Base-by-base conservation (phyloP, 2,113 vertebrate species). In the Plotosus lineatus region DNA sequence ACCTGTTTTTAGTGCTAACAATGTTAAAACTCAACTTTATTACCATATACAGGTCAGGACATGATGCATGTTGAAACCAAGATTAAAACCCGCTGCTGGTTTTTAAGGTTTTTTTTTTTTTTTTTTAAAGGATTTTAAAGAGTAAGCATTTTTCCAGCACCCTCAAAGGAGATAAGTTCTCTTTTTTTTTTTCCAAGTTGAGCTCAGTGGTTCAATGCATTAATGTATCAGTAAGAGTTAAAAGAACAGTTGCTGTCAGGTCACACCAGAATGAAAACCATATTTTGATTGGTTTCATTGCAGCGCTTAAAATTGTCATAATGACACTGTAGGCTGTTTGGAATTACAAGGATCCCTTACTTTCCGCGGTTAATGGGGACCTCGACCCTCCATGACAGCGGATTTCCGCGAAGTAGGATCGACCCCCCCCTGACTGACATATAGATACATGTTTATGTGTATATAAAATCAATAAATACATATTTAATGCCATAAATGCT, bases 21-120 rank as follows among this genome's bases (percentile, higher is more conserved):
- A 63, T 46, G 56, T 50, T 14, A 68, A 82, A 82, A 55, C 46
- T 69, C 72, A 85, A 46, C 36, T 82, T 74, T n/a, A 36, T 28
- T 10, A 31, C 53, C 31, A n/a, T 69, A 50, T 50, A 80, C 69
- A 78, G 65, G 48, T 73, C 71, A 55, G 51, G 74, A 17, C 46
- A 60, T 6, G 33, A 55, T 31, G 23, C 26, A 42, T 65, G 66
- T 53, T 55, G 31, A 26, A 81, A 60, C 51, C 3, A 44, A 21
- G 36, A 46, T 51, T 53, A 17, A 65, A 66, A 69, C 55, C 17
- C 0, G 23, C 9, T 26, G 14, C n/a, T 8, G n/a, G 14, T 19
- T 46, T 44, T 6, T 48, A 9, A 31, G 44, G n/a, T n/a, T n/a
- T n/a, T n/a, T n/a, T n/a, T n/a, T n/a, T n/a, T n/a, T n/a, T n/a